phyloP scores from a whole-genome alignment of 2,888 invertebrate genomes.

The Parnassius mnemosyne region DNA sequence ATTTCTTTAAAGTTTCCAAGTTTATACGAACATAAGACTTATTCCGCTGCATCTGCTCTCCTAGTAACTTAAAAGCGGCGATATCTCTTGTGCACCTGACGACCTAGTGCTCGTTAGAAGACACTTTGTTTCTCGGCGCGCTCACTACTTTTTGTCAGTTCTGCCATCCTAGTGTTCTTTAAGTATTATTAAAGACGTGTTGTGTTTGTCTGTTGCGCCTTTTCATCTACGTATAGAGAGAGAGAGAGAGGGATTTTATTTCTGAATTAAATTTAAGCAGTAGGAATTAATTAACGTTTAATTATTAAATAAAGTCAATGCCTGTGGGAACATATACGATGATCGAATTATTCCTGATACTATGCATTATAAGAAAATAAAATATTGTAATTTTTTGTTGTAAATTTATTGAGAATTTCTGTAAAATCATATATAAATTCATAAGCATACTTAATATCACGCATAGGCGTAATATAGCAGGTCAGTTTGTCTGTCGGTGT shows the following conservation, averaged over 20 bases:
- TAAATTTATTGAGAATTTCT: no score
- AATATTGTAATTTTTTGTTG: no score
- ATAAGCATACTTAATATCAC: no score
- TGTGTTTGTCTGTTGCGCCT: not conserved
- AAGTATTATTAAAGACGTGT: slow-evolving; percentile 13
- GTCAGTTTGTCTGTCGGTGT: no score
- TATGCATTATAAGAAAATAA: no score
- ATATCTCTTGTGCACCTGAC: slow-evolving; percentile 28
- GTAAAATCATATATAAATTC: no score
- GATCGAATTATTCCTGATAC: no score
- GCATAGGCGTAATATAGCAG: no score
- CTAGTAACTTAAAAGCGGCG: slow-evolving; percentile 21
- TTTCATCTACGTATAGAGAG: no score
- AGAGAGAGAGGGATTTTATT: not conserved
- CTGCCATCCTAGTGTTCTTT: slow-evolving; percentile 14
- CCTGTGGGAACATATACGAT: no score
- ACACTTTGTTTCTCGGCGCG: slow-evolving; percentile 22
- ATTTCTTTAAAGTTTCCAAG: slow-evolving; percentile 14
- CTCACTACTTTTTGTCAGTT: slow-evolving; percentile 16
- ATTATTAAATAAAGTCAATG: no score
- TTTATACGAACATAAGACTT: slow-evolving; percentile 2
- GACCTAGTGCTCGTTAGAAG: slow-evolving; percentile 24
- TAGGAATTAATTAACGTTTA: no score
- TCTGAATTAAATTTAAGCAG: slow-evolving; percentile 1
- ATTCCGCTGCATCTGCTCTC: slow-evolving; percentile 24